Base-by-base conservation (phyloP, 2,888 invertebrate genomes). In the Agapostemon virescens region DNA sequence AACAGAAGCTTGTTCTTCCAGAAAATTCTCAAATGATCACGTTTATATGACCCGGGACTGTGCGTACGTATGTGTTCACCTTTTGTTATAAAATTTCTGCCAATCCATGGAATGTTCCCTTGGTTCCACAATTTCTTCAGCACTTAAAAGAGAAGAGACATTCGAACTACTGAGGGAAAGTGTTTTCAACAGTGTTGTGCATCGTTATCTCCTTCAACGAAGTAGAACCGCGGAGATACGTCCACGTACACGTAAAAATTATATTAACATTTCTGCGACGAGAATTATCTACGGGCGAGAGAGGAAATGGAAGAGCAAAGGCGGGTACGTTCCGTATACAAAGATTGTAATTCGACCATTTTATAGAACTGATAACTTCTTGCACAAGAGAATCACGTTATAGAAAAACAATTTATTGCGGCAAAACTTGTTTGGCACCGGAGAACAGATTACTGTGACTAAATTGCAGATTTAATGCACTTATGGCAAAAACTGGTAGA, bases 161-260 rank as follows among this genome's bases (percentile, higher is more conserved):
- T 23, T 5, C 2, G 2, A 1, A 26, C 33, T 58, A 23, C 61
- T 49, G 61, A 38, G 45, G 17, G 66, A 66, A 66, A 67, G 36
- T 36, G 58, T 67, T 26, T 30, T 15, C 26, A 67, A 17, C 36
- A 9, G 45, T 7, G 15, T 36, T 5, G 17, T 5, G 15, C 64
- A 17, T 52, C 67, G 58, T 71, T 79, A 79, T 79, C 78, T 67
- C 61, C 20, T 40, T 30, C 58, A n/a, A n/a, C 66, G 26, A 42
- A n/a, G 23, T 38, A 26, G 69, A 63, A 75, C 68, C 52, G 42
- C 17, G 64, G 42, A 36, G 69, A 78, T 79, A 72, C 30, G 45
- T 68, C n/a, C 23, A 23, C 11, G 52, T 15, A 20, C 70, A 11
- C 38, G 67, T 55, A 74, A 81, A 71, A 74, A 74, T 71, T 55